Percentiles rank a stretch among this genome's conserved stretches.
phyloP scores from a whole-genome alignment of 2,888 invertebrate species.

The Achlya flavicornis region DNA sequence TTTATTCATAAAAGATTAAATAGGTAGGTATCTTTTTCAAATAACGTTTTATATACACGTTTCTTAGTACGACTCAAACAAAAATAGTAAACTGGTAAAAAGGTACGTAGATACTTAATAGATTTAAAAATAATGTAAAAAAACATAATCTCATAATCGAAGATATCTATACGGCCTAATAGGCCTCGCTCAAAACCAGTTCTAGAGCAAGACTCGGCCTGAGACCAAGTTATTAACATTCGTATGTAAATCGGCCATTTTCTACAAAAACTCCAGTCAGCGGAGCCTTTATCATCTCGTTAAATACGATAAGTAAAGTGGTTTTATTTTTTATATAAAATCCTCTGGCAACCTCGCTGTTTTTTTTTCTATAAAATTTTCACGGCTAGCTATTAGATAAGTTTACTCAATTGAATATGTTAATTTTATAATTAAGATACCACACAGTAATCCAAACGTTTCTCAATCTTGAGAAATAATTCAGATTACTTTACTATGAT shows the following conservation, averaged over 20 bases:
- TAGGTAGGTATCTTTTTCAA: too few relatives aligned
- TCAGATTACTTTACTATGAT: neutral
- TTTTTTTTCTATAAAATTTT: constrained; percentile 28
- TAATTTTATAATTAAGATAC: constrained; percentile 13
- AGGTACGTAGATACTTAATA: neutral
- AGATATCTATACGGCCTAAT: constrained; percentile 14
- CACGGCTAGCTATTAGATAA: constrained; percentile 14
- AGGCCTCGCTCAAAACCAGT: constrained; percentile 42
- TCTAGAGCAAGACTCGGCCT: constrained; percentile 40
- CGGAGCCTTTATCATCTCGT: constrained; percentile 68
- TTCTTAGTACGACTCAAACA: neutral
- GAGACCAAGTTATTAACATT: constrained; percentile 76
- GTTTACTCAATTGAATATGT: constrained; percentile 3
- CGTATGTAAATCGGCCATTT: constrained; percentile 76
- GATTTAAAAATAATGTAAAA: constrained; percentile 1
- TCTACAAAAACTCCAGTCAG: constrained; percentile 61
- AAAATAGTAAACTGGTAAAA: neutral
- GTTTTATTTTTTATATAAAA: constrained; percentile 51
- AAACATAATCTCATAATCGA: constrained; percentile 4
- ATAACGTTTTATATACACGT: too few relatives aligned
- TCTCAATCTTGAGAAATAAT: neutral
- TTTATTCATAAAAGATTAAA: too few relatives aligned
- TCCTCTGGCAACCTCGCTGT: constrained; percentile 13
- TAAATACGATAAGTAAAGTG: constrained; percentile 65
- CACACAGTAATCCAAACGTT: neutral